Base-by-base conservation (phyloP, 2,113 vertebrate species). In the Rhinolophus sinicus region DNA sequence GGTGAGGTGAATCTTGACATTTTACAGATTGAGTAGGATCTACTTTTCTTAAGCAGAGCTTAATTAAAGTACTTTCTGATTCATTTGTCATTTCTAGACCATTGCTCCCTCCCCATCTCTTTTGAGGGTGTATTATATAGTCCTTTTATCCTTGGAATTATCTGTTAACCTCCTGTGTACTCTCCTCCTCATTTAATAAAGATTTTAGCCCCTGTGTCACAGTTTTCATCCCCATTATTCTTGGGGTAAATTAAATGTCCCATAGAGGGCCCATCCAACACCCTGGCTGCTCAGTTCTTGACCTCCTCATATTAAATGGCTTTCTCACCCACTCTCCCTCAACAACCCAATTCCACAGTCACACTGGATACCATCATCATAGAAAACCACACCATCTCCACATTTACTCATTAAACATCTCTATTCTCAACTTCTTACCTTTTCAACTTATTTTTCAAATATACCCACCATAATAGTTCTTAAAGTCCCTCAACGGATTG, bases 1-100 rank as follows among this genome's bases (percentile, higher is more conserved):
- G 54, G 82, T 91, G 86, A 78, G 93, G 44, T 94, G 82, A 91
- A 85, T 94, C 67, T 95, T 92, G 95, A 94, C 82, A 89, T 94
- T 95, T 94, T 94, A 64, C 54, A 96, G 73, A 93, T 70, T 96
- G 75, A 92, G 44, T 84, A 73, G 64, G 15, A 75, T 69, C 62
- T 92, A 80, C 28, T 64, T 35, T 96, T 90, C 73, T 95, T 44
- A 72, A 94, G 75, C 82, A 96, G 73, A 67, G 40, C 64, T 96
- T 90, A 78, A 92, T 92, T 95, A 62, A 93, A 96, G 88, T 78
- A 50, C 84, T 93, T 72, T 82, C n/a, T 65, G 62, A 88, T 78
- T 97, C 67, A 86, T 91, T 88, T 95, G 67, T 97, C 35, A 78
- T 56, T 35, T 95, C 26, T 56, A 91, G 93, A 89, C 22, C 6